Conservation (phyloP, 2,797 vertebrate genomes). For the Eleutherodactylus coqui region DNA sequence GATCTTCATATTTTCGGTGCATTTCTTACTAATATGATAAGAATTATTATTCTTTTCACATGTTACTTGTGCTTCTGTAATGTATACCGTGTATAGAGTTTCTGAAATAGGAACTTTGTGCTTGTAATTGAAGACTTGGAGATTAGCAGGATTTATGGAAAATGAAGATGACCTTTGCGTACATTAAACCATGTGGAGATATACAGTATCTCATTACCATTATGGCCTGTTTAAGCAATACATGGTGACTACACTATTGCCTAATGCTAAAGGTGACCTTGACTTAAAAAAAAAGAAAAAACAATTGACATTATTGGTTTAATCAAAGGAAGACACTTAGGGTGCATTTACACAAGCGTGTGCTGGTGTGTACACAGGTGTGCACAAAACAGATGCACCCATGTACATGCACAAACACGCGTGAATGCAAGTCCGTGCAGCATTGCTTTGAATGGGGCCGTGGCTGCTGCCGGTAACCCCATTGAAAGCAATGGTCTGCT, state of each 20-base stretch:
- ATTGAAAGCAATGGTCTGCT: too few relatives aligned
- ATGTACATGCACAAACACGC: too few relatives aligned
- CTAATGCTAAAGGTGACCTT: slow-evolving; percentile 21
- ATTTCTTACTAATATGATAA: not conserved
- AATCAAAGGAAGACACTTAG: not conserved
- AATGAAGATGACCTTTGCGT: slow-evolving; percentile 31
- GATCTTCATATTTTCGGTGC: not conserved
- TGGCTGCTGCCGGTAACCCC: too few relatives aligned
- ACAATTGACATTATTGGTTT: not conserved
- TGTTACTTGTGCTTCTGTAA: not conserved
- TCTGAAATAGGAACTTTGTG: slow-evolving; percentile 23
- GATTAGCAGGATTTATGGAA: slow-evolving; percentile 32
- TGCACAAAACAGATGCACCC: too few relatives aligned
- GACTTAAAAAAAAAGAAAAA: not conserved
- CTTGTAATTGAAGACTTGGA: slow-evolving; percentile 25
- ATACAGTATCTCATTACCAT: slow-evolving; percentile 39
- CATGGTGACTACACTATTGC: not conserved
- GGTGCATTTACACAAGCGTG: too few relatives aligned
- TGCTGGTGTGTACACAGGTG: too few relatives aligned
- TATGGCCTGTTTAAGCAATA: slow-evolving; percentile 25
- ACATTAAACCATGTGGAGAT: slow-evolving; percentile 9
- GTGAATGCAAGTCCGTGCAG: too few relatives aligned
- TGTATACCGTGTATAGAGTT: slow-evolving; percentile 26
- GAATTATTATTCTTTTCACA: not conserved
- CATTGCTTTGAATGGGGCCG: too few relatives aligned